Evolutionary conservation across 2,888 invertebrate genomes (phyloP), one percentile per base, ranked within the genome.

Genomic region (Oxyteleia sp.): DNA sequence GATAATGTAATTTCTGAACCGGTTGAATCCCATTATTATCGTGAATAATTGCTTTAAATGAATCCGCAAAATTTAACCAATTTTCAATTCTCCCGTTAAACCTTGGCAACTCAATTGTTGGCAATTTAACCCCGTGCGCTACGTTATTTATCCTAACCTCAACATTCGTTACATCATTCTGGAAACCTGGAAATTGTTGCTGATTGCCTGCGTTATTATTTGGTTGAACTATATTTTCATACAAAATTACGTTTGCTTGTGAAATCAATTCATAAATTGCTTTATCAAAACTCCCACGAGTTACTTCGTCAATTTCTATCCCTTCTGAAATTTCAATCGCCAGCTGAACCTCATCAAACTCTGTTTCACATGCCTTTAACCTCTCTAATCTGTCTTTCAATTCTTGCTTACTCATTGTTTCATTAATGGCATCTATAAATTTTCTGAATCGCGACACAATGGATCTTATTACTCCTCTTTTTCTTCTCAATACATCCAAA

Each of bases 11-110:
- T n/a, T n/a, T n/a, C 57, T 80, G 72, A 2, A 69, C 78, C 16
- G 53, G 20, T 13, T 79, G 16, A 18, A 84, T 49, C 8, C 63
- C 32, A 5, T 32, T 26, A 57, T 85, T 84, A 7, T 61, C 16
- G 15, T 85, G 47, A 32, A 85, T n/a, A n/a, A n/a, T n/a, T n/a
- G n/a, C n/a, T n/a, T n/a, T n/a, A n/a, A n/a, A n/a, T n/a, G n/a
- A n/a, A n/a, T n/a, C n/a, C n/a, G n/a, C n/a, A n/a, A n/a, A n/a
- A n/a, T n/a, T n/a, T n/a, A n/a, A n/a, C n/a, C n/a, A n/a, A n/a
- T n/a, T n/a, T n/a, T n/a, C n/a, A n/a, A n/a, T n/a, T n/a, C n/a
- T n/a, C n/a, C n/a, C n/a, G n/a, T n/a, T n/a, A n/a, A n/a, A n/a
- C n/a, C n/a, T n/a, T n/a, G n/a, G n/a, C n/a, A n/a, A n/a, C n/a